Percentiles rank a stretch among this genome's conserved stretches.
phyloP scores from a whole-genome alignment of 2,888 invertebrate species.

The Stramonita haemastoma region DNA sequence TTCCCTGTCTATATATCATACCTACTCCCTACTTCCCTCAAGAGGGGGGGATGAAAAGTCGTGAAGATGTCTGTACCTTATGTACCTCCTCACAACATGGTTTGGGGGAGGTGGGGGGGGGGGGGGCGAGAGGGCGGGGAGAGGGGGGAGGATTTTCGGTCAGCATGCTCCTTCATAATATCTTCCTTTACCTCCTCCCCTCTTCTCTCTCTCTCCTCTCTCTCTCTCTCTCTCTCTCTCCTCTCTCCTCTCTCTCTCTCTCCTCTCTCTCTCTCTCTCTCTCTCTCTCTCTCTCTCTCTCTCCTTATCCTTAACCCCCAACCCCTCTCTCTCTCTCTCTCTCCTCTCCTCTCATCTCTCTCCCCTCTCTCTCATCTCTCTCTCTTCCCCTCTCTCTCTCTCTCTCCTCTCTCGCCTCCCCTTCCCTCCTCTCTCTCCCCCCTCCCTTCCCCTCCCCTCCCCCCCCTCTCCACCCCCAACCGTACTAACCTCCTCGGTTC shows the following conservation, averaged over 20 bases:
- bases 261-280: too few relatives aligned
- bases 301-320: too few relatives aligned
- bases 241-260: too few relatives aligned
- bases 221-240: neutral
- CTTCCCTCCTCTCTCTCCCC: neutral
- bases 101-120: neutral
- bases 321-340: neutral
- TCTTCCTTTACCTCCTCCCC: too few relatives aligned
- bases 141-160: neutral
- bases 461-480: too few relatives aligned
- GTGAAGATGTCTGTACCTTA: constrained; percentile 30
- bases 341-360: neutral
- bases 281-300: too few relatives aligned
- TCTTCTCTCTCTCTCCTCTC: neutral
- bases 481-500: neutral
- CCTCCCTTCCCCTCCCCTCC: neutral
- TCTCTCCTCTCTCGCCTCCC: neutral
- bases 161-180: too few relatives aligned
- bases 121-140: neutral
- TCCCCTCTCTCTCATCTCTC: neutral
- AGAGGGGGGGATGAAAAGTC: constrained; percentile 11
- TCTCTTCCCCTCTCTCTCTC: neutral
- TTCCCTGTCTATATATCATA: too few relatives aligned
- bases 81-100: neutral
- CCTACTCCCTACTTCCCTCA: neutral